Evolutionary conservation across 2,888 invertebrate species (phyloP).

Genomic region (Palloptera scutellata): DNA sequence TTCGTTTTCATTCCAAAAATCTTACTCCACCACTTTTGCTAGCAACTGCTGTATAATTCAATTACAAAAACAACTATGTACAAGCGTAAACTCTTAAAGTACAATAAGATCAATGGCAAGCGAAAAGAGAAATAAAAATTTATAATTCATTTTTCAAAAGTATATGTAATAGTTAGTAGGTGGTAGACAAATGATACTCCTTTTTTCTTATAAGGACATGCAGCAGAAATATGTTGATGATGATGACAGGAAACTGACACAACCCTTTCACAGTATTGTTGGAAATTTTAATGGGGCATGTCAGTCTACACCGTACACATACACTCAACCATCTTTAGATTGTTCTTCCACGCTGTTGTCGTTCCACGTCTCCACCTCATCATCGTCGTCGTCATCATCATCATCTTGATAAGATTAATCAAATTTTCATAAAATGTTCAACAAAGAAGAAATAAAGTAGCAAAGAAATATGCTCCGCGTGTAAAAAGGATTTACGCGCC

Average conservation of each 20-base stretch:
- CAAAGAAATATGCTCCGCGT: conserved; percentile 31
- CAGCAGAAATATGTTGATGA: neutral
- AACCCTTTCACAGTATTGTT: neutral
- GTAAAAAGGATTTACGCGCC: conserved; percentile 33
- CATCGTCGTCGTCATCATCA: conserved; percentile 44
- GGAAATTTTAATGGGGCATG: no score
- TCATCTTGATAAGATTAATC: conserved; percentile 64
- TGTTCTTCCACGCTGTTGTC: conserved; percentile 13
- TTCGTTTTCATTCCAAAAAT: no score
- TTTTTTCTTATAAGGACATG: neutral
- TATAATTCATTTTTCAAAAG: conserved; percentile 5
- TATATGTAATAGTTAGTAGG: neutral
- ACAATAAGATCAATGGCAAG: neutral
- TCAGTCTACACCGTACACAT: no score
- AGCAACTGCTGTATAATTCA: neutral
- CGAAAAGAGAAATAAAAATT: conserved; percentile 1
- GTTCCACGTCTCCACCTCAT: conserved; percentile 21
- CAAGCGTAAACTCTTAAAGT: neutral
- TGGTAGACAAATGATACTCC: neutral
- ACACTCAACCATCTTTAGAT: neutral
- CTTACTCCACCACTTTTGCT: neutral
- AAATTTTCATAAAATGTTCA: conserved; percentile 63
- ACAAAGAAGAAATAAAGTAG: conserved; percentile 37
- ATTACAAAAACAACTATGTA: neutral
- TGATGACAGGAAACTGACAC: neutral